phyloP scores from a whole-genome alignment of 2,888 invertebrate species.

The Drosophila anomalata region DNA sequence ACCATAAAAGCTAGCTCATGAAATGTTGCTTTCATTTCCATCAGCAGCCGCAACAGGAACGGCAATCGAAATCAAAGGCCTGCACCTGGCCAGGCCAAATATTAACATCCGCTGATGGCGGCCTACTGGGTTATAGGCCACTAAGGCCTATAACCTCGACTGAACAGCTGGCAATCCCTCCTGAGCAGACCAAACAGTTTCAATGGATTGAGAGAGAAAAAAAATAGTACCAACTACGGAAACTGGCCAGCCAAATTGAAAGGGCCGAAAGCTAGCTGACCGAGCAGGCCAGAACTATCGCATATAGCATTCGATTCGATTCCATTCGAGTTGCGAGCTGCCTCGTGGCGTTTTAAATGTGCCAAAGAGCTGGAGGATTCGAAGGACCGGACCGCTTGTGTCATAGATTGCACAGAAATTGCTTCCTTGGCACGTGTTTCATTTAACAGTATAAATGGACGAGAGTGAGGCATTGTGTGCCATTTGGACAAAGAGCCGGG shows the following conservation, averaged over 20 bases:
- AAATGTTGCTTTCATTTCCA: conserved; percentile 35
- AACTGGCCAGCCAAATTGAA: conserved; percentile 67
- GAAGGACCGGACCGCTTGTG: conserved; percentile 36
- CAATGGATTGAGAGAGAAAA: conserved; percentile 26
- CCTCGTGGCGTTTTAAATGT: conserved; percentile 60
- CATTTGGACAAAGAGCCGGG: conserved; percentile 33
- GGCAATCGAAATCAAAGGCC: conserved; percentile 35
- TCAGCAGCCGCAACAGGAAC: conserved; percentile 3
- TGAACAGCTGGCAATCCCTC: conserved; percentile 12
- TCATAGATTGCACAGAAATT: conserved; percentile 74
- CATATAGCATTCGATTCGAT: conserved; percentile 15
- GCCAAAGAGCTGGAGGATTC: conserved; percentile 43
- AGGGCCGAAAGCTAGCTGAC: conserved; percentile 34
- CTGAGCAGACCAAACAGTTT: conserved; percentile 40
- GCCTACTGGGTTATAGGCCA: conserved; percentile 14
- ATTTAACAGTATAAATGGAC: conserved; percentile 72
- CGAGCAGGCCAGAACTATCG: conserved; percentile 31
- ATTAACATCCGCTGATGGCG: conserved; percentile 49
- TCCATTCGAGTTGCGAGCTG: conserved; percentile 24
- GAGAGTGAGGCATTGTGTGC: conserved; percentile 59
- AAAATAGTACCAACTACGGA: conserved; percentile 42
- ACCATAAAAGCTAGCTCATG: conserved; percentile 10
- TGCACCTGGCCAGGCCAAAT: conserved; percentile 27
- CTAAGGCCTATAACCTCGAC: conserved; percentile 40
- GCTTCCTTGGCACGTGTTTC: conserved; percentile 80